Percentiles rank a stretch among this genome's conserved stretches.
Conservation (phyloP, 2,888 invertebrate species). For the Pherbina coryleti region DNA sequence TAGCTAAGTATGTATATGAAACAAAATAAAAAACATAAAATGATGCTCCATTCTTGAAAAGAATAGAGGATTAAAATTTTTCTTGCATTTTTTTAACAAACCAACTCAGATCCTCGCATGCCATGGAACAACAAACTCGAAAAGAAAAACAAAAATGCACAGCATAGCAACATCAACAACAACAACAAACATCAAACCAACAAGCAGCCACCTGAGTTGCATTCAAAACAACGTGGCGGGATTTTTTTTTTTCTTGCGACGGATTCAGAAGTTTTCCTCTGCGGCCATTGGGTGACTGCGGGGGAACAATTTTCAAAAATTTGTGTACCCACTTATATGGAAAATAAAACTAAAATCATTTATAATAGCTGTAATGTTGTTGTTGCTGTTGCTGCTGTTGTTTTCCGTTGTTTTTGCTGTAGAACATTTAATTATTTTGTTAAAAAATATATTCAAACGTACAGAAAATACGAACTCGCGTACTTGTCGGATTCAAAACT, state of each 20-base stretch:
- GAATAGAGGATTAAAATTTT: too few relatives aligned
- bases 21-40: too few relatives aligned
- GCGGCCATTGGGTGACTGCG: background rate
- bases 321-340: background rate
- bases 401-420: conserved; percentile 7
- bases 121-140: background rate
- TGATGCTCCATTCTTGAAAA: too few relatives aligned
- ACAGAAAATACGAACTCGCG: background rate
- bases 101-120: too few relatives aligned
- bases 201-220: background rate
- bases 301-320: background rate
- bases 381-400: conserved; percentile 1
- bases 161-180: background rate
- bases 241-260: background rate
- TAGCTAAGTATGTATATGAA: too few relatives aligned
- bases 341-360: background rate
- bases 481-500: background rate
- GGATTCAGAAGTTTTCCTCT: background rate
- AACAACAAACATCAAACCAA: background rate
- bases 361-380: background rate
- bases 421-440: conserved; percentile 31
- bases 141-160: background rate
- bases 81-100: too few relatives aligned
- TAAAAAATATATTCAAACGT: conserved; percentile 7
- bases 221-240: background rate